These are phyloP conservation scores for Chloroceryle amazona DNA, from an alignment of 2,797 vertebrate species.

Conservation along the genomic window DNA sequence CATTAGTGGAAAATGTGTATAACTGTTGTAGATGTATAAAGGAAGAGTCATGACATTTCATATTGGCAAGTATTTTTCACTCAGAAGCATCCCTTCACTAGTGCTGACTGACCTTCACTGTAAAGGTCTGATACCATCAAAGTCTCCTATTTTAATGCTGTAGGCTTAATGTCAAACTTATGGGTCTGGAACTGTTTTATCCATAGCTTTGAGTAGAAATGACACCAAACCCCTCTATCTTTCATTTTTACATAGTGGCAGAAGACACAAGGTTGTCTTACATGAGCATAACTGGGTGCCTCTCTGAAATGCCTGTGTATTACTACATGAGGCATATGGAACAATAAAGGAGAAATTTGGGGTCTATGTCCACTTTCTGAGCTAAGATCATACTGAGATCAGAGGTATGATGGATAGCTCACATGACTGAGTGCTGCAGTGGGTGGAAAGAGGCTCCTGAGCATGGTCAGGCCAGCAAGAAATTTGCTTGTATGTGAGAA, in stretches of 20 bases:
- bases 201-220: background rate
- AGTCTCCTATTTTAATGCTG: background rate
- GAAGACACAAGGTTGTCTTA: background rate
- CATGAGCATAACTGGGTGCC: background rate
- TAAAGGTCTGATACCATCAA: background rate
- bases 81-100: background rate
- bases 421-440: background rate
- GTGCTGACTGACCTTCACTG: background rate
- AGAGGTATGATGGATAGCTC: background rate
- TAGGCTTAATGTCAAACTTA: background rate
- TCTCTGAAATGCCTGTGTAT: background rate
- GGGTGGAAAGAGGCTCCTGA: background rate
- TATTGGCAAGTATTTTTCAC: background rate
- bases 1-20: background rate
- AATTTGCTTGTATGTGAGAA: background rate
- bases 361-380: background rate
- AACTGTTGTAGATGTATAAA: background rate
- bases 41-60: background rate
- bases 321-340: background rate
- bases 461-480: background rate
- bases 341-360: background rate
- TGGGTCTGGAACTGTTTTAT: background rate
- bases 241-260: background rate
- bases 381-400: background rate
- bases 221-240: rapidly evolving